These are phyloP conservation scores for Ageneiosus marmoratus DNA, from an alignment of 2,113 vertebrate genomes.

Conservation along the genomic window DNA sequence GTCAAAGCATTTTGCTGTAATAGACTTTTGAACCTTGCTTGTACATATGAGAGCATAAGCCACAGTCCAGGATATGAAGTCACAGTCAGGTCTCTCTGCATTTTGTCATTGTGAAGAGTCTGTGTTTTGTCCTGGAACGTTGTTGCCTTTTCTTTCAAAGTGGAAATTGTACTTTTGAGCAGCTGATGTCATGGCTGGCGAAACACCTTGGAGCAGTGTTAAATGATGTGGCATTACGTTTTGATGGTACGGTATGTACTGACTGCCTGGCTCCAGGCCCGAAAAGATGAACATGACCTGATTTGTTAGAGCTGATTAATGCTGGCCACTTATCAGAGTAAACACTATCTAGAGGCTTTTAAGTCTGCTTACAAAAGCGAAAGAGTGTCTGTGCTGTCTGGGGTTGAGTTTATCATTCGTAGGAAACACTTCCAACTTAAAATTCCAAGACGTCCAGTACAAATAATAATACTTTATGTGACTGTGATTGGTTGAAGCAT, in stretches of 20 bases:
- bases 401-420: neutral
- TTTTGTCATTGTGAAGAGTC: neutral
- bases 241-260: constrained; percentile 45
- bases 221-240: constrained; percentile 59
- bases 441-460: neutral
- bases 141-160: constrained; percentile 71
- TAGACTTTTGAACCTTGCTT: neutral
- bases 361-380: constrained; percentile 36
- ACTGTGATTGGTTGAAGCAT: neutral
- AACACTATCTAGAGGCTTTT: constrained; percentile 33
- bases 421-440: neutral
- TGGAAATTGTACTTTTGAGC: constrained; percentile 75
- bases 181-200: constrained; percentile 80
- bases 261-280: constrained; percentile 39
- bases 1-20: neutral
- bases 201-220: constrained; percentile 70
- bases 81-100: neutral
- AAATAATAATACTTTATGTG: neutral
- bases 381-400: neutral
- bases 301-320: constrained; percentile 62
- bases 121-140: neutral
- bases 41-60: neutral
- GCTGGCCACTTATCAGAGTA: constrained; percentile 32
- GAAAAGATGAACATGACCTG: constrained; percentile 45
- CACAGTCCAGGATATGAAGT: neutral